Evolutionary conservation across 2,888 invertebrate genomes (phyloP), one percentile per base, ranked within the genome.

Genomic region (Drosophila acutilabella): DNA sequence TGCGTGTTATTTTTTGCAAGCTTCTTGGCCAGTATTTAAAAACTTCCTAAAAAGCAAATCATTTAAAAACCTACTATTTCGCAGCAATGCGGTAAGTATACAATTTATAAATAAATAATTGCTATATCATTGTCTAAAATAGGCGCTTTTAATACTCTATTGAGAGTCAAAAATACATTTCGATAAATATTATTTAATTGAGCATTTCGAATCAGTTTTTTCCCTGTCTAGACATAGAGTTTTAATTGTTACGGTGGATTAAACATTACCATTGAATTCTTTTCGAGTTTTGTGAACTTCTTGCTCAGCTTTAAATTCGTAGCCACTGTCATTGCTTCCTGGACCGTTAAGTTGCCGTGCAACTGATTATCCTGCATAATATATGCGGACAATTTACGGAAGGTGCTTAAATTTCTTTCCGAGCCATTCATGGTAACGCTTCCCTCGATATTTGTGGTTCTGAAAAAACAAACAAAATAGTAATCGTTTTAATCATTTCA

Each of bases 331-430:
- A 99, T 98, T 33, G 98, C 97, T 93, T 99, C 98, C 89, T 96
- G 96, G 3, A 98, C 98, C 0, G 97, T 97, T 77, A 99, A 94
- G 93, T 98, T 98, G 0, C 96, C 96, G 89, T 98, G 96, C 47
- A 98, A 94, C 92, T 97, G 97, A 93, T 97, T 97, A 91, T 97
- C 97, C 92, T 99, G 98, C 98, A 98, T 93, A 92, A 99, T 99
- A 93, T 98, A 98, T 89, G 97, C 98, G 0, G 98, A 98, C 79
- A 98, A 94, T 93, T 98, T 98, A 67, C 98, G 95, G 93, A 98
- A 98, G 84, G 95, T 94, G 80, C 96, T 96, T 74, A 97, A 92
- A 92, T 97, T 96, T 74, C 97, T 94, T 92, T 96, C 97, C 90
- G 95, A 94, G 7, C 96, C 96, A 91, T 97, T 97, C 93, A 97